These are phyloP conservation scores for Meiosimyza decipiens DNA, from an alignment of 2,888 invertebrate genomes.

Conservation along the genomic window DNA sequence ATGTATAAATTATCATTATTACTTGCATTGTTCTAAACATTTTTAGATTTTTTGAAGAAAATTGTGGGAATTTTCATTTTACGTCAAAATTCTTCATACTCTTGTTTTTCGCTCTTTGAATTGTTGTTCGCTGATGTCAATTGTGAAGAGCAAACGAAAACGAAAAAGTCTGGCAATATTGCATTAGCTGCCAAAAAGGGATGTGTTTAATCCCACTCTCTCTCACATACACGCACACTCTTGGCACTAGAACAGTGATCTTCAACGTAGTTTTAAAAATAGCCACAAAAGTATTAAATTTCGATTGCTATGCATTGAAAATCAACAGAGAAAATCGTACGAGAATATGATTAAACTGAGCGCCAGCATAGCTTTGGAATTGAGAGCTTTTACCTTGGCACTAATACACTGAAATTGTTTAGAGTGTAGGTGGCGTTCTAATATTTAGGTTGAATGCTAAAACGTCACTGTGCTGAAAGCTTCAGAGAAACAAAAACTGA, in stretches of 20 bases:
- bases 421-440: no score
- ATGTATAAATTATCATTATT: no score
- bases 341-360: slow-evolving; percentile 23
- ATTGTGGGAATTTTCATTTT: no score
- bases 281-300: slow-evolving; percentile 45
- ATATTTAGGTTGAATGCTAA: no score
- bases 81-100: no score
- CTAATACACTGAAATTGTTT: slow-evolving; percentile 39
- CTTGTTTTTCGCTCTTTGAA: no score
- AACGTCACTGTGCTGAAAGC: no score
- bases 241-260: slow-evolving; percentile 24
- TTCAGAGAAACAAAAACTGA: slow-evolving; percentile 1
- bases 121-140: no score
- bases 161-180: background rate
- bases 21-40: no score
- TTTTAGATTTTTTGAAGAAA: no score
- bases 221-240: background rate
- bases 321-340: background rate
- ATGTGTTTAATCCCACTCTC: slow-evolving; percentile 39
- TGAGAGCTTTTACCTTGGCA: slow-evolving; percentile 56
- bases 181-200: slow-evolving; percentile 46
- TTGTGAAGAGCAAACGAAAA: no score
- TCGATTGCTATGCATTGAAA: slow-evolving; percentile 3
- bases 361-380: slow-evolving; percentile 11
- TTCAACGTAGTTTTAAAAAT: slow-evolving; percentile 55